phyloP scores from a whole-genome alignment of 2,797 vertebrate genomes.

The Pagetopsis macropterus region DNA sequence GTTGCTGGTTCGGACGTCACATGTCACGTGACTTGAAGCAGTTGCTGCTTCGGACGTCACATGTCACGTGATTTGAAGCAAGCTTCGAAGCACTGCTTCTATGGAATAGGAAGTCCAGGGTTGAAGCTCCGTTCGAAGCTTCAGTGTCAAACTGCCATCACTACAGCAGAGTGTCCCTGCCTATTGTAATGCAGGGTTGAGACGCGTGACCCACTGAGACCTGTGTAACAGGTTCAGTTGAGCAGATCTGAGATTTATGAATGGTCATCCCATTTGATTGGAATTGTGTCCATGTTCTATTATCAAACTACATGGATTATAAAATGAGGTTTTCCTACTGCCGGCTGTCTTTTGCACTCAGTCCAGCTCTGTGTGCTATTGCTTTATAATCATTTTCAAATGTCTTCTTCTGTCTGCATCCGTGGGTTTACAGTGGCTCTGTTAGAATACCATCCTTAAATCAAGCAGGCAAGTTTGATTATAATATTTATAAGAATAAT shows the following conservation, averaged over 20 bases:
- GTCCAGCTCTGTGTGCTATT: not conserved
- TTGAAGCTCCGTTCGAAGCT: no score
- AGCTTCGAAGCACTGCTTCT: no score
- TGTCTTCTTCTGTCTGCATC: not conserved
- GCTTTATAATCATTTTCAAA: constrained; percentile 1
- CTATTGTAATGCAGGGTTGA: no score
- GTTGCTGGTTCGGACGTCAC: no score
- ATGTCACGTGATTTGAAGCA: no score
- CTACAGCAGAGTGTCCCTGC: no score
- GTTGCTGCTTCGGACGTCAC: no score
- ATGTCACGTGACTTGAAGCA: no score
- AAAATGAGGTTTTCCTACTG: not conserved
- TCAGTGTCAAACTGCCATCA: no score
- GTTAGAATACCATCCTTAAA: constrained; percentile 21
- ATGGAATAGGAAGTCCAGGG: no score
- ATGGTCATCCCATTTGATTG: not conserved
- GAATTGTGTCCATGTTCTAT: constrained; percentile 6
- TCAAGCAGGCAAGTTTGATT: constrained; percentile 10
- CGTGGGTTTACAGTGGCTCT: not conserved
- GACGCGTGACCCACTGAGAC: no score
- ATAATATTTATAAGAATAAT: not conserved
- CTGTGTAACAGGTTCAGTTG: no score
- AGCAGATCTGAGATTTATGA: not conserved
- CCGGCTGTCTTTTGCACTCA: not conserved
- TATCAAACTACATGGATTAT: not conserved